Evolutionary conservation across 2,888 invertebrate species (phyloP).

Genomic region (Hirtodrosophila histrioides): DNA sequence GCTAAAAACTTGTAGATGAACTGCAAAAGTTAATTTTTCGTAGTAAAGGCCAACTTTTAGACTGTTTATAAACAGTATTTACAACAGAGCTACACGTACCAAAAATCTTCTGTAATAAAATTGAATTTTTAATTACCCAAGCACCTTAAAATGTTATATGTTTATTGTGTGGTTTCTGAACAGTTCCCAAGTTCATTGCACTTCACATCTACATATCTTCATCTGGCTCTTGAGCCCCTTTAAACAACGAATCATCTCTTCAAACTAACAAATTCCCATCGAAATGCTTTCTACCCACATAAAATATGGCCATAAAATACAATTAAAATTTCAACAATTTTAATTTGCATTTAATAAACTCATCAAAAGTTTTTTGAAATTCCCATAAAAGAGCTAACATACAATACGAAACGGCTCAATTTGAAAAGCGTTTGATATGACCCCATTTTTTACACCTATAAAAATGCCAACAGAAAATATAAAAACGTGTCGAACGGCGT

Average conservation of each 20-base stretch:
- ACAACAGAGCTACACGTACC: too few species aligned
- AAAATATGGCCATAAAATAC: constrained; percentile 60
- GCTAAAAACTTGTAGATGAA: constrained; percentile 6
- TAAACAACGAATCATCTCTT: constrained; percentile 24
- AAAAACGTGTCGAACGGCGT: constrained; percentile 43
- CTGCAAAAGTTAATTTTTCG: constrained; percentile 20
- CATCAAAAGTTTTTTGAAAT: constrained; percentile 62
- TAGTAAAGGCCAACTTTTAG: too few species aligned
- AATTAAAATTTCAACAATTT: constrained; percentile 74
- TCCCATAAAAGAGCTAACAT: constrained; percentile 41
- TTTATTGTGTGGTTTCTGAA: background rate
- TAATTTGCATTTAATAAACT: constrained; percentile 78
- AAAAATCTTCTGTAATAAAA: background rate
- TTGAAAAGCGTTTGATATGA: constrained; percentile 64
- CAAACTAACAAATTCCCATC: constrained; percentile 22
- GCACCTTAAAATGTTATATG: too few species aligned
- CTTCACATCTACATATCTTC: constrained; percentile 35
- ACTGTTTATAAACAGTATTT: too few species aligned
- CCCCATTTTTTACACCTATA: constrained; percentile 78
- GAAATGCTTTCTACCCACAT: constrained; percentile 46
- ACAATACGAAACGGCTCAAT: constrained; percentile 52
- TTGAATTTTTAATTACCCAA: background rate
- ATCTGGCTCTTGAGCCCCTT: constrained; percentile 36
- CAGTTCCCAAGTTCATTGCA: constrained; percentile 33
- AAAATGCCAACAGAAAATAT: constrained; percentile 38